phyloP scores from a whole-genome alignment of 2,888 invertebrate species.

The Clepsis dumicolana region DNA sequence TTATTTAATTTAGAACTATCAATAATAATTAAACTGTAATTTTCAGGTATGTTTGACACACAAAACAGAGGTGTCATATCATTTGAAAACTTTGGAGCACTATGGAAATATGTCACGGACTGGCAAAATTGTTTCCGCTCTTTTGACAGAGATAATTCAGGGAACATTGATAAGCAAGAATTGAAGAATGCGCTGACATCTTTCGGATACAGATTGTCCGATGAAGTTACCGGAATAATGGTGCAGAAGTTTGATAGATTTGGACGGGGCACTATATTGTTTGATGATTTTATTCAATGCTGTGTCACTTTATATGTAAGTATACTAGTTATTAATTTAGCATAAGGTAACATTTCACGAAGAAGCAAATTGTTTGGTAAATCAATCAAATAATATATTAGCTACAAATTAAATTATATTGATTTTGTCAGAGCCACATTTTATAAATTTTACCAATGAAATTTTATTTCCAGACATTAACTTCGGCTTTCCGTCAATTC shows the following conservation, averaged over 20 bases:
- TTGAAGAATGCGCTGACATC: conserved; percentile 95
- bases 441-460: neutral
- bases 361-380: no score
- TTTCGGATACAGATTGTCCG: conserved; percentile 96
- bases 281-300: conserved; percentile 99
- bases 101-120: conserved; percentile 99
- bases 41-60: conserved; percentile 96
- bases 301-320: conserved; percentile 97
- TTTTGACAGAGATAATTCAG: conserved; percentile 96
- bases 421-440: no score
- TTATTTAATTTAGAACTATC: no score
- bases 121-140: conserved; percentile 98
- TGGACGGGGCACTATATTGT: conserved; percentile 95
- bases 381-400: no score
- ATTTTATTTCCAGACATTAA: conserved; percentile 91
- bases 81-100: conserved; percentile 97
- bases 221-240: conserved; percentile 92
- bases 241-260: conserved; percentile 97
- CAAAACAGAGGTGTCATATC: conserved; percentile 95
- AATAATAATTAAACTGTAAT: neutral
- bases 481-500: conserved; percentile 93
- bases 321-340: conserved; percentile 52
- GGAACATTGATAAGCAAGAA: conserved; percentile 96
- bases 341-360: no score
- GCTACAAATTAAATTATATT: no score